Evolutionary conservation across 2,113 vertebrate genomes (phyloP).

Genomic region (Empidonax traillii): DNA sequence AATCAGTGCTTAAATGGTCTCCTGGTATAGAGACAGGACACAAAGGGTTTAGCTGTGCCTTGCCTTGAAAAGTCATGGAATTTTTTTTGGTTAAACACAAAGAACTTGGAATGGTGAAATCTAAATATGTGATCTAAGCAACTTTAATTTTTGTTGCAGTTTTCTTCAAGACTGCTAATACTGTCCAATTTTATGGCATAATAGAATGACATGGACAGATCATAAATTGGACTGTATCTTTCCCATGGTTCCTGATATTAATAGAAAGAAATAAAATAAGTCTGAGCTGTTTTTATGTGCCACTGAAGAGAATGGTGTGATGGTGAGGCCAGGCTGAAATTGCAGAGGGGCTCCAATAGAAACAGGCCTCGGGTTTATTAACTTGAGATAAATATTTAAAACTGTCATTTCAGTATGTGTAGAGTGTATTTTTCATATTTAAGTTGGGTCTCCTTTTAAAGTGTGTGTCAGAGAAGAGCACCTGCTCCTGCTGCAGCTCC

Average conservation of each 20-base stretch:
- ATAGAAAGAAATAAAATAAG: background rate
- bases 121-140: background rate
- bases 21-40: background rate
- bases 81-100: background rate
- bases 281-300: fast-evolving
- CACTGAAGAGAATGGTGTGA: background rate
- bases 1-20: background rate
- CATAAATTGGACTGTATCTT: background rate
- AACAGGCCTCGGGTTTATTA: background rate
- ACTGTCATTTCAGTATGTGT: background rate
- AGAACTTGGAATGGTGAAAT: background rate
- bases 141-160: background rate
- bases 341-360: background rate
- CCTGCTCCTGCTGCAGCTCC: slow-evolving; percentile 1
- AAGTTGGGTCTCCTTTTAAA: background rate
- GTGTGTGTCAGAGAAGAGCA: background rate
- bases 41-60: background rate
- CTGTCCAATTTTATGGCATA: background rate
- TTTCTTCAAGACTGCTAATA: background rate
- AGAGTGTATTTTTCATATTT: background rate
- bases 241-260: background rate
- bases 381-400: background rate
- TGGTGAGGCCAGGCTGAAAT: background rate
- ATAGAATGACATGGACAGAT: background rate
- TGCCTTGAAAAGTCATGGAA: background rate